Evolutionary conservation across 2,888 invertebrate genomes (phyloP).

Genomic region (Helleia helle): DNA sequence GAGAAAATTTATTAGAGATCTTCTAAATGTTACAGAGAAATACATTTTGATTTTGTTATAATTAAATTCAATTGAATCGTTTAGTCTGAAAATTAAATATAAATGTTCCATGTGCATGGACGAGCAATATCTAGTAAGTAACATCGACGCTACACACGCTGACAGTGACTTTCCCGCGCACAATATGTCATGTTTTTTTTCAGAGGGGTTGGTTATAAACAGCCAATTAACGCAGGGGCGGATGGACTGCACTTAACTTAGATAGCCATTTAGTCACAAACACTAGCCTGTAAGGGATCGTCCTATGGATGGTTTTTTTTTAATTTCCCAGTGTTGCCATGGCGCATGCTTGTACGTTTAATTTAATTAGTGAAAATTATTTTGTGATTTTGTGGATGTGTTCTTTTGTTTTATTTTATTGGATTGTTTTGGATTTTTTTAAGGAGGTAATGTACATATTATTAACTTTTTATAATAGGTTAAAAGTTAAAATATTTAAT

Average conservation of each 20-base stretch:
- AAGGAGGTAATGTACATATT: conserved; percentile 21
- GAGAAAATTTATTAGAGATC: no score
- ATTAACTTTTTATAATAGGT: no score
- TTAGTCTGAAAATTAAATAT: no score
- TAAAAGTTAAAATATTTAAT: no score
- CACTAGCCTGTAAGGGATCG: conserved; percentile 50
- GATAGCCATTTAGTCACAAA: conserved; percentile 63
- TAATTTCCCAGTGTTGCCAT: conserved; percentile 41
- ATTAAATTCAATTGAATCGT: no score
- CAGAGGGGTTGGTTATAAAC: conserved; percentile 70
- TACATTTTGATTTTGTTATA: no score
- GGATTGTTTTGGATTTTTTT: conserved; percentile 28
- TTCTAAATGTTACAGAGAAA: no score
- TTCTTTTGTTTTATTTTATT: conserved; percentile 31
- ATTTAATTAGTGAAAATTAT: conserved; percentile 61
- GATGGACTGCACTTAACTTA: conserved; percentile 54
- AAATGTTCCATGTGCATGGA: no score
- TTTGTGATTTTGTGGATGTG: conserved; percentile 56
- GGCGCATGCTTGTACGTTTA: conserved; percentile 52
- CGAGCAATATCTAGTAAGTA: neutral
- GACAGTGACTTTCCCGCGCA: conserved; percentile 67
- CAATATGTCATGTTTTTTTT: conserved; percentile 70
- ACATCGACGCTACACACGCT: conserved; percentile 20
- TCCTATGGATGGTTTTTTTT: conserved; percentile 33
- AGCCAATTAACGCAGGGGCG: conserved; percentile 68